phyloP scores from a whole-genome alignment of 1,140 invertebrate genomes.

The Brachionus angularis region DNA sequence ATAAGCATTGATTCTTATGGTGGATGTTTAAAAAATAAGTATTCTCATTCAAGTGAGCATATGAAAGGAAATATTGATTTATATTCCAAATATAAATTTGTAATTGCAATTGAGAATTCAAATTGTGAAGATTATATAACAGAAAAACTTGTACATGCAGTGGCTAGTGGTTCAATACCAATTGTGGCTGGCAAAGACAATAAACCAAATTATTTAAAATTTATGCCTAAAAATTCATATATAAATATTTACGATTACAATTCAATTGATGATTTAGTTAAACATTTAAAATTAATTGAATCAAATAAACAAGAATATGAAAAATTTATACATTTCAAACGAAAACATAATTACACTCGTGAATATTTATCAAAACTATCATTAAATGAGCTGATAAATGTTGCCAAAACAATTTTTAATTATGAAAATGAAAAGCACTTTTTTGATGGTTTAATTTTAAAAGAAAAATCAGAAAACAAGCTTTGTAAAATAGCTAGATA shows the following conservation, averaged over 20 bases:
- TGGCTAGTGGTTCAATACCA: constrained; percentile 24
- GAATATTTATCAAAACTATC: neutral
- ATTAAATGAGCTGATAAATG: neutral
- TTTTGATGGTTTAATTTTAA: constrained; percentile 9
- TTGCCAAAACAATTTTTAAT: neutral
- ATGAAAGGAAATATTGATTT: constrained; percentile 43
- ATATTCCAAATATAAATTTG: constrained; percentile 42
- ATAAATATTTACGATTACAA: constrained; percentile 14
- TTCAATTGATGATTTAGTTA: neutral
- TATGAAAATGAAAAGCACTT: constrained; percentile 15
- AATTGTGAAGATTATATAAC: constrained; percentile 44
- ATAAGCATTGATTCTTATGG: constrained; percentile 33
- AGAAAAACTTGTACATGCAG: constrained; percentile 34
- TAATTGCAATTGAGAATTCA: constrained; percentile 44
- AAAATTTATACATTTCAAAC: constrained; percentile 4
- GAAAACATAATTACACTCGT: constrained; percentile 5
- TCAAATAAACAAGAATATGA: constrained; percentile 2
- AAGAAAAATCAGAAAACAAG: constrained; percentile 42
- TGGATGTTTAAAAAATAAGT: constrained; percentile 35
- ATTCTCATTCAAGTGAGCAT: constrained; percentile 17
- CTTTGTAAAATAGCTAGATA: constrained; percentile 33
- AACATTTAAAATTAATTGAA: constrained; percentile 15
- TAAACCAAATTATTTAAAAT: constrained; percentile 7
- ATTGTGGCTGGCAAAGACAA: constrained; percentile 2
- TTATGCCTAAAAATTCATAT: constrained; percentile 2